phyloP scores from a whole-genome alignment of 2,888 invertebrate genomes.

The Meloe dianella region DNA sequence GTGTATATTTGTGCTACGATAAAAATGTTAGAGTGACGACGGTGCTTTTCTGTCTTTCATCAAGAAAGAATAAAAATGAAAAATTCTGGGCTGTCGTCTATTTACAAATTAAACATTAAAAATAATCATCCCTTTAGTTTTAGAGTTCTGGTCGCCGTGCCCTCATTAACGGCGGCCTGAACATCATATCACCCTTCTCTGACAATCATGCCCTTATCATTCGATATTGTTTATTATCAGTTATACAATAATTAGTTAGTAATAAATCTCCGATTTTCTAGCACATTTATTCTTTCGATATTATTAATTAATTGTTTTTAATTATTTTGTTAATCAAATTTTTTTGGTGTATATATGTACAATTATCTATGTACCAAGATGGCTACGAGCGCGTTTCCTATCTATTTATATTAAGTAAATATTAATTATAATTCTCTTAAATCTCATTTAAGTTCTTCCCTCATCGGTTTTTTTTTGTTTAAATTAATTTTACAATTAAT shows the following conservation, averaged over 20 bases:
- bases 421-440: conserved; percentile 10
- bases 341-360: conserved; percentile 48
- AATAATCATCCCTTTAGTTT: not conserved
- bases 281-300: conserved; percentile 1
- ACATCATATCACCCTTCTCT: not conserved
- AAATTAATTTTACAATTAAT: conserved; percentile 56
- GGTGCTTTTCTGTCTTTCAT: not conserved
- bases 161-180: not conserved
- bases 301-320: too few relatives aligned
- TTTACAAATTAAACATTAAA: conserved; percentile 36
- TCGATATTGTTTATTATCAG: not conserved
- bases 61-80: conserved; percentile 14
- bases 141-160: not conserved
- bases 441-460: not conserved
- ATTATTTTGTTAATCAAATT: not conserved
- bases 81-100: conserved; percentile 42
- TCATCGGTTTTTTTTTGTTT: too few relatives aligned
- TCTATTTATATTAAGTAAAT: conserved; percentile 44
- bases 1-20: conserved; percentile 38
- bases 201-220: not conserved
- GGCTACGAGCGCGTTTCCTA: conserved; percentile 58
- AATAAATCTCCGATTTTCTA: not conserved
- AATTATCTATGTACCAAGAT: conserved; percentile 48
- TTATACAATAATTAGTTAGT: not conserved
- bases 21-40: conserved; percentile 13